Conservation (phyloP, 53 echinoderm and acorn worm species). For the Holothuria leucospilota region DNA sequence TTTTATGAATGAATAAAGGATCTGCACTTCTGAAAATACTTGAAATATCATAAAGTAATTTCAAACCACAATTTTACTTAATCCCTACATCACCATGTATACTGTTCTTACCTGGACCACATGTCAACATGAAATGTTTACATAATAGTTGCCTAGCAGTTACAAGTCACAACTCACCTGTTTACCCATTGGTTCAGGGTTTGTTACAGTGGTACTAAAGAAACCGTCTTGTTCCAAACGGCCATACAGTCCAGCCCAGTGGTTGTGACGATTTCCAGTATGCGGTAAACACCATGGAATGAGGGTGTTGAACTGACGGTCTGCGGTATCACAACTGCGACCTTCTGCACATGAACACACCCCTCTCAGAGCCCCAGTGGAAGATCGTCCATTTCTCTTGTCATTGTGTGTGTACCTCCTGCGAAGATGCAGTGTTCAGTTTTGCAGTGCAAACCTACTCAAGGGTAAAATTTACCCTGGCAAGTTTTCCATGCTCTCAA, state of each 20-base stretch:
- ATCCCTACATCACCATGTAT: no score
- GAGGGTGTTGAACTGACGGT: conserved; percentile 94
- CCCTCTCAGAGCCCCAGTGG: conserved; percentile 81
- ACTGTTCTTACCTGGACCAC: no score
- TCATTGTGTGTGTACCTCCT: conserved; percentile 96
- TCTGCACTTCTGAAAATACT: no score
- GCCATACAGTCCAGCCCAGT: conserved; percentile 98
- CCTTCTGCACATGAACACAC: conserved; percentile 93
- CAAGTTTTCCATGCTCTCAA: no score
- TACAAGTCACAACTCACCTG: conserved; percentile 66
- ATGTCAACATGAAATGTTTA: no score
- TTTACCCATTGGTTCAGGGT: conserved; percentile 99
- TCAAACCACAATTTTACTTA: no score
- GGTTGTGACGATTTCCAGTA: conserved; percentile 96
- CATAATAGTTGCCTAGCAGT: neutral
- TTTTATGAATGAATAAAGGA: no score
- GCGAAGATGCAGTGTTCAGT: neutral
- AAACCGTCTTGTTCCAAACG: conserved; percentile 94
- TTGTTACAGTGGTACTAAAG: conserved; percentile 98
- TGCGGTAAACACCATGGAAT: conserved; percentile 98
- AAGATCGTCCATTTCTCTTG: conserved; percentile 85
- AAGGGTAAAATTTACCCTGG: no score
- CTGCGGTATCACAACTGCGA: conserved; percentile 72
- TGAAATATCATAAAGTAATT: no score
- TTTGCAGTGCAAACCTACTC: no score